Evolutionary conservation across 2,888 invertebrate species (phyloP), one percentile per base, ranked within the genome.

Genomic region (Nomada goodeniana): DNA sequence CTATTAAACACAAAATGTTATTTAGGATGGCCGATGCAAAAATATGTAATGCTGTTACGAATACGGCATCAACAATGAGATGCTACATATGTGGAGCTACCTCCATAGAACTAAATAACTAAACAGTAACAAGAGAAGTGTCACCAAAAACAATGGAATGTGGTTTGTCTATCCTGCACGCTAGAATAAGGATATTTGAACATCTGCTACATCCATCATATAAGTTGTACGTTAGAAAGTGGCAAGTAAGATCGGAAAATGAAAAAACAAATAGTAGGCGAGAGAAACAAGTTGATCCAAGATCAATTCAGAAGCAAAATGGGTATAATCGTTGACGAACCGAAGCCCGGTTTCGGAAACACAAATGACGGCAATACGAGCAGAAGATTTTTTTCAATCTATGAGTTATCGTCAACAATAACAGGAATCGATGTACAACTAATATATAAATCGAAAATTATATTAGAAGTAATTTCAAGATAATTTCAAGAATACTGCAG

Each of bases 11-110:
- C 13, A 65, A 1, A 3, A 52, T 79, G 53, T 2, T 65, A 13
- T 20, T 80, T 1, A 67, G 67, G 0, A 75, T 80, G 75, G n/a
- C 74, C 15, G 79, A 74, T 29, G 65, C 5, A 2, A 79, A 74
- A 29, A 29, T 79, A 13, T 79, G 74, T n/a, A 80, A 71, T 42
- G 52, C 75, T 20, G 18, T 9, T 0, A 71, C 57, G 2, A 50
- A 23, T 7, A 80, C 69, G 0, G 52, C 42, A 3, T 80, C 60
- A 5, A 75, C 70, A 13, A 75, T 60, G 64, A 70, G 20, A 47
- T 80, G 70, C 9, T 80, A 70, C 10, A 75, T 72, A 13, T 77
- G 61, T 47, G 61, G n/a, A 3, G 57, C 60, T 11, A 72, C 78
- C 18, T 68, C 57, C 2, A 68, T 20, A 15, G 44, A 68, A 5